Conservation (phyloP, 2,113 vertebrate species). For the Panurus biarmicus region DNA sequence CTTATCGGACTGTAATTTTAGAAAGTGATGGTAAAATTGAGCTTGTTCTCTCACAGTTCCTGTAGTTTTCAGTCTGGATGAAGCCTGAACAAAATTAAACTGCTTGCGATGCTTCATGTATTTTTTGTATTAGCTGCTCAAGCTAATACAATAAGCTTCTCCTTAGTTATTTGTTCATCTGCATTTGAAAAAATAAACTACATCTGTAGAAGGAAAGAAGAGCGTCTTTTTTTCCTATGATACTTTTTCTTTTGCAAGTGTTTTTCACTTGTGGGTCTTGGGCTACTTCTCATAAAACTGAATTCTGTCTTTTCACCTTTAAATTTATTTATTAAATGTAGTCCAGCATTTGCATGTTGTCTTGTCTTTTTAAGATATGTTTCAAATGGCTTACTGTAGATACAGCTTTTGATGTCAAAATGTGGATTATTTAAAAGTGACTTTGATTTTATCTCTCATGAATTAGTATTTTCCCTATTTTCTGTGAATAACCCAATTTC, state of each 20-base stretch:
- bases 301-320: neutral
- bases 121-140: neutral
- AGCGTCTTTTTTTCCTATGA: neutral
- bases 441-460: neutral
- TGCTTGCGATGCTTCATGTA: neutral
- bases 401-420: neutral
- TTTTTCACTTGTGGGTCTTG: neutral
- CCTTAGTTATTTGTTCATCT: neutral
- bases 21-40: neutral
- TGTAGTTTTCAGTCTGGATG: neutral
- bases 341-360: neutral
- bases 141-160: neutral
- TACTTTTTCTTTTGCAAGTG: neutral
- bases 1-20: neutral
- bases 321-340: neutral
- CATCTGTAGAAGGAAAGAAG: neutral
- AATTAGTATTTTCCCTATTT: neutral
- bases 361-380: neutral
- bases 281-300: neutral
- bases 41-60: neutral
- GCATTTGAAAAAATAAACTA: neutral
- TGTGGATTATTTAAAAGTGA: neutral
- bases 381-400: neutral
- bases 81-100: neutral
- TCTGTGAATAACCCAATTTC: neutral